Evolutionary conservation across 2,888 invertebrate genomes (phyloP).

Genomic region (Brachypalpus laphriformis): DNA sequence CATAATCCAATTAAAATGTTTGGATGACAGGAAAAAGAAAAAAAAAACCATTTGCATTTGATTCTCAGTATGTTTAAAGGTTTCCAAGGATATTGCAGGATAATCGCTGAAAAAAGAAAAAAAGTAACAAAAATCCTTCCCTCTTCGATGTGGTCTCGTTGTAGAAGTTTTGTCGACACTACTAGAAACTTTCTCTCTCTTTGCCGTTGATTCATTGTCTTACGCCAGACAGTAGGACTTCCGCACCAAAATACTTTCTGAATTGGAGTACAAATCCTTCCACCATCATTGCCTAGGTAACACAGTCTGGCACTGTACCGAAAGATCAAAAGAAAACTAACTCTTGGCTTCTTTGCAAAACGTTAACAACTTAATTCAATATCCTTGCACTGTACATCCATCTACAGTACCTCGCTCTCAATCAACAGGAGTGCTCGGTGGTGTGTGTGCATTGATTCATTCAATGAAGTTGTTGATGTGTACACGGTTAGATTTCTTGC

Average conservation of each 20-base stretch:
- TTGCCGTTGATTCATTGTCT: slow-evolving; percentile 54
- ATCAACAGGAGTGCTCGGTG: background rate
- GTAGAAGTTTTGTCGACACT: too few species aligned
- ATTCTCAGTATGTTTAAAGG: background rate
- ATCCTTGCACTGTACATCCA: slow-evolving; percentile 23
- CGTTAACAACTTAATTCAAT: slow-evolving; percentile 68
- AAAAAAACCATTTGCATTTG: background rate
- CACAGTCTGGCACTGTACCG: slow-evolving; percentile 30
- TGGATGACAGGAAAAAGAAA: background rate
- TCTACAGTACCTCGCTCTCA: background rate
- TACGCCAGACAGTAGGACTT: slow-evolving; percentile 42
- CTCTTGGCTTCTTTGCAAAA: slow-evolving; percentile 44
- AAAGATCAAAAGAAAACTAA: slow-evolving; percentile 60
- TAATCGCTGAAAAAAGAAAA: slow-evolving; percentile 29
- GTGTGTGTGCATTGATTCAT: slow-evolving; percentile 48
- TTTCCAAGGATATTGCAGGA: slow-evolving; percentile 15
- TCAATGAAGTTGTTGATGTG: slow-evolving; percentile 61
- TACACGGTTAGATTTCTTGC: too few species aligned
- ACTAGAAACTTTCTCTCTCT: slow-evolving; percentile 36
- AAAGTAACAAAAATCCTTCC: too few species aligned
- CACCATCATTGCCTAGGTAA: slow-evolving; percentile 43
- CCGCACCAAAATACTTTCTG: slow-evolving; percentile 32
- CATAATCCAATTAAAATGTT: slow-evolving; percentile 71
- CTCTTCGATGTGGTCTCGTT: too few species aligned
- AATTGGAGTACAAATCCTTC: too few species aligned